phyloP scores from a whole-genome alignment of 1,140 invertebrate species.

The Cyrtorhinus lividipennis region DNA sequence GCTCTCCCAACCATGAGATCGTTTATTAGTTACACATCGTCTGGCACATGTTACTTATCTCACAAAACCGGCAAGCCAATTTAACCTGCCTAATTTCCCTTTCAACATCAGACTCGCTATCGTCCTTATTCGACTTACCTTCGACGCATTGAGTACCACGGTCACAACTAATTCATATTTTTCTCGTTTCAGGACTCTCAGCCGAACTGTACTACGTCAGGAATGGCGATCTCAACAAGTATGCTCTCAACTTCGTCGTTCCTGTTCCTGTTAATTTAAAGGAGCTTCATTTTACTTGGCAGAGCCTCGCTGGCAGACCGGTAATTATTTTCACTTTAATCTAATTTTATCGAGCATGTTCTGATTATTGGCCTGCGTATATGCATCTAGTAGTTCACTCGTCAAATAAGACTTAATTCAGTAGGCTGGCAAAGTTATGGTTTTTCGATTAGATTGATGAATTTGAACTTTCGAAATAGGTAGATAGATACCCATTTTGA shows the following conservation, averaged over 20 bases:
- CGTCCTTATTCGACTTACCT: no score
- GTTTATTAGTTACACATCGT: background rate
- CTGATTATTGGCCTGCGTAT: no score
- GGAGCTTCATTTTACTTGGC: slow-evolving; percentile 76
- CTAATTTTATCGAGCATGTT: no score
- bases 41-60: background rate
- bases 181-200: slow-evolving; percentile 51
- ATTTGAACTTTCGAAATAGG: no score
- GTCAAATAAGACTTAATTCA: background rate
- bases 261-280: slow-evolving; percentile 63
- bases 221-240: slow-evolving; percentile 75
- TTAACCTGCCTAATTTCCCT: background rate
- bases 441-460: no score
- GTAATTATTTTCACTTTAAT: slow-evolving; percentile 23
- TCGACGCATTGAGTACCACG: no score
- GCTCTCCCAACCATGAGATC: background rate
- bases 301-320: slow-evolving; percentile 41
- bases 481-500: no score
- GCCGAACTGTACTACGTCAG: slow-evolving; percentile 74
- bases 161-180: background rate
- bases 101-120: background rate
- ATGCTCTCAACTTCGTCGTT: slow-evolving; percentile 75
- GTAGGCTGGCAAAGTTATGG: background rate
- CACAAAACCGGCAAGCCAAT: background rate
- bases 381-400: no score